Percentiles rank a stretch among this genome's conserved stretches.
Evolutionary conservation across 1,140 invertebrate genomes (phyloP).

Genomic region (Dryas iulia): DNA sequence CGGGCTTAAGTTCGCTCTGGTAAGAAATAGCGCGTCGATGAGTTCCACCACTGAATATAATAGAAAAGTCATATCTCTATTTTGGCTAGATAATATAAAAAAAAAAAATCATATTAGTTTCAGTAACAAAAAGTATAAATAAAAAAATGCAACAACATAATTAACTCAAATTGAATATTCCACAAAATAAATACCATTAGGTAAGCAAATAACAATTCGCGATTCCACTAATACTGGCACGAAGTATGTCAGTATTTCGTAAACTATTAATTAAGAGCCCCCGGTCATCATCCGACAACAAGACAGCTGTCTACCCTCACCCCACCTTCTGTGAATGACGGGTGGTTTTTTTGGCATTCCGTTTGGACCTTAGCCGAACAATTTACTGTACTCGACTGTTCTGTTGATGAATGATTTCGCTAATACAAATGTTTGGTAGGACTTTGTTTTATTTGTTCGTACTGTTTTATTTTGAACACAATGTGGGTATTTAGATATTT

Average conservation of each 20-base stretch:
- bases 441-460: neutral
- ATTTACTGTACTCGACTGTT: slow-evolving; percentile 18
- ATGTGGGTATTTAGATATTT: neutral
- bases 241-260: slow-evolving; percentile 19
- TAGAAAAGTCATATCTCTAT: too few relatives aligned
- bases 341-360: slow-evolving; percentile 40
- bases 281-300: slow-evolving; percentile 42
- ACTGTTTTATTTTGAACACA: neutral
- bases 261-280: slow-evolving; percentile 48
- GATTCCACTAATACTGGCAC: neutral
- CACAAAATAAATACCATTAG: too few relatives aligned
- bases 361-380: slow-evolving; percentile 25
- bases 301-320: slow-evolving; percentile 38
- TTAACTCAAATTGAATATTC: too few relatives aligned
- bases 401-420: slow-evolving; percentile 17
- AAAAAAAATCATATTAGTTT: too few relatives aligned
- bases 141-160: too few relatives aligned
- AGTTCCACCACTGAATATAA: too few relatives aligned
- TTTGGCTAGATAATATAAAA: too few relatives aligned
- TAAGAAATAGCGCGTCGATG: too few relatives aligned
- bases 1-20: too few relatives aligned
- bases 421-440: slow-evolving; percentile 1
- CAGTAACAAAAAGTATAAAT: too few relatives aligned
- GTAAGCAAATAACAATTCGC: neutral
- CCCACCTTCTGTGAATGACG: slow-evolving; percentile 40